These are phyloP conservation scores for Cantharis flavilabris DNA, from an alignment of 2,888 invertebrate species.

Conservation along the genomic window DNA sequence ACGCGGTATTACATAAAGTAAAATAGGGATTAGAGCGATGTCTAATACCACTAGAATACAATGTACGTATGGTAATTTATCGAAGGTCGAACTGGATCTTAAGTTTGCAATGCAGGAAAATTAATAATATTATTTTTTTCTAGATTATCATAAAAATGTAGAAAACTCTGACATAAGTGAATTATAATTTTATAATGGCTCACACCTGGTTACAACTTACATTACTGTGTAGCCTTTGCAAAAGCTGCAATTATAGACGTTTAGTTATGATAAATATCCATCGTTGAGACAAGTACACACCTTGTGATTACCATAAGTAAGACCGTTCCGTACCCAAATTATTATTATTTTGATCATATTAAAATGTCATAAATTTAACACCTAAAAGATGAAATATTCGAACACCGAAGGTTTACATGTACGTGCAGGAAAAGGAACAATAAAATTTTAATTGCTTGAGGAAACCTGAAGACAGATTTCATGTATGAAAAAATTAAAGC, in stretches of 20 bases:
- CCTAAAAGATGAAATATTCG: neutral
- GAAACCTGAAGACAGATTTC: neutral
- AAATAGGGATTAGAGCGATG: neutral
- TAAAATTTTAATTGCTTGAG: neutral
- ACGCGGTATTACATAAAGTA: neutral
- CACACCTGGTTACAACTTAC: conserved; percentile 20
- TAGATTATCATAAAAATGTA: neutral
- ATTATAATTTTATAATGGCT: conserved; percentile 31
- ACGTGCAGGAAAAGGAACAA: neutral
- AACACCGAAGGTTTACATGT: neutral
- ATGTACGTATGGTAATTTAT: neutral
- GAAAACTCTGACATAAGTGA: conserved; percentile 17
- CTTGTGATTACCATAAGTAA: conserved; percentile 13
- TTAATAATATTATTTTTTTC: neutral
- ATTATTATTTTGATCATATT: conserved; percentile 20
- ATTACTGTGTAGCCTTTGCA: conserved; percentile 23
- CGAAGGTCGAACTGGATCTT: neutral
- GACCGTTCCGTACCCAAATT: conserved; percentile 5
- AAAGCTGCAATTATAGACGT: conserved; percentile 26
- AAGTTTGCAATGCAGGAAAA: neutral
- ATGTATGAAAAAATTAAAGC: neutral
- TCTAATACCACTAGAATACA: neutral
- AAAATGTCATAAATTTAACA: conserved; percentile 23
- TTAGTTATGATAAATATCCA: conserved; percentile 28
- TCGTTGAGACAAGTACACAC: conserved; percentile 19